These are phyloP conservation scores for Xerus inauris DNA, from an alignment of 2,113 vertebrate species.

Conservation along the genomic window DNA sequence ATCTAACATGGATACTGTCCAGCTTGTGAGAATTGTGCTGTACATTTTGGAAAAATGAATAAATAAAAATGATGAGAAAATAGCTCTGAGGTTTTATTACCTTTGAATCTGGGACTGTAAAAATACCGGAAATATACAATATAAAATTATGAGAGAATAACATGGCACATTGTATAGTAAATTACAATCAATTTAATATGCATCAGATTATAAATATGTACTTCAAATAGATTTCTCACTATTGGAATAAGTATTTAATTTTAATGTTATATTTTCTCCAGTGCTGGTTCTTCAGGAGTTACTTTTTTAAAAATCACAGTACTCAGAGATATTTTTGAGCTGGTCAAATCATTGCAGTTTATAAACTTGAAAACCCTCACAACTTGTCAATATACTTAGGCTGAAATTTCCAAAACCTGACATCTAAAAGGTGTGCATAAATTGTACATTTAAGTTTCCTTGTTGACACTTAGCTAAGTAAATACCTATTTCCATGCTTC, in stretches of 20 bases:
- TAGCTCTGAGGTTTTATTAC: conserved; percentile 69
- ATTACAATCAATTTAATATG: conserved; percentile 59
- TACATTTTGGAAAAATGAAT: conserved; percentile 55
- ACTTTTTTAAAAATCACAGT: conserved; percentile 34
- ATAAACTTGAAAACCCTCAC: neutral
- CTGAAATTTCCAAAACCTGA: conserved; percentile 13
- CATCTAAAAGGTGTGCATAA: neutral
- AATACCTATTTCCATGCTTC: neutral
- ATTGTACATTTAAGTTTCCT: neutral
- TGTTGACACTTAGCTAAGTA: conserved; percentile 34
- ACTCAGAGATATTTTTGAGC: conserved; percentile 52
- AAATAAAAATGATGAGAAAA: conserved; percentile 76
- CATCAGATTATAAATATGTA: conserved; percentile 66
- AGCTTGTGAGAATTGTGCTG: conserved; percentile 60
- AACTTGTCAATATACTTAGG: conserved; percentile 3
- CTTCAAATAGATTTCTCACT: neutral
- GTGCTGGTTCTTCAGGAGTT: neutral
- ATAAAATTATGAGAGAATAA: conserved; percentile 51
- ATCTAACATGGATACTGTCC: conserved; percentile 64
- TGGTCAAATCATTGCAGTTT: conserved; percentile 23
- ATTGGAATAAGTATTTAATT: conserved; percentile 46
- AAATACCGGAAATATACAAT: conserved; percentile 57
- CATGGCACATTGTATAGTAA: neutral
- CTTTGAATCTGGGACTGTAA: conserved; percentile 69
- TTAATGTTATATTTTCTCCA: neutral